Base-by-base conservation (phyloP, 2,113 vertebrate genomes). In the Machaerirhynchus nigripectus region DNA sequence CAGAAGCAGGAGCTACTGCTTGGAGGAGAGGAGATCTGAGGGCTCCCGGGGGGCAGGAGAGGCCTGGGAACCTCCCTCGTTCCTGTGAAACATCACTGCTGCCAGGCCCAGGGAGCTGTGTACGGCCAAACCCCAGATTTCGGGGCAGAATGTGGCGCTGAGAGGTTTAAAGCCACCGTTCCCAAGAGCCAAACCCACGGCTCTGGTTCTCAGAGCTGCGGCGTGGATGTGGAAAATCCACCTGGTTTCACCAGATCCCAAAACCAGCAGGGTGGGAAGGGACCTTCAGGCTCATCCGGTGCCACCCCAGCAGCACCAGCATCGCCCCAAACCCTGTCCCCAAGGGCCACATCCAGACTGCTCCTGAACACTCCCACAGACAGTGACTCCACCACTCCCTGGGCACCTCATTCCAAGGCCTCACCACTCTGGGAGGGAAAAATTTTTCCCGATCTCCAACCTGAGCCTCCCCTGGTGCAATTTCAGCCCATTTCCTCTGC, bases 111-210 rank as follows among this genome's bases (percentile, higher is more conserved):
- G 2, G 7, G 59, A 55, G 33, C n/a, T 78, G 28, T 13, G 83
- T 5, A 2, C 33, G 37, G n/a, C 73, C 46, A 22, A 70, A 37
- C 4, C 23, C 42, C 42, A 24, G 19, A 37, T 77, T 37, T 40
- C 0, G 4, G 55, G 74, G 31, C 4, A n/a, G 59, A 84, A 78
- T 0, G 0, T 8, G 22, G 6, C 11, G 35, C 21, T 44, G 50
- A 24, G 59, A 15, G 35, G 22, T 70, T 27, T 47, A 46, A 88
- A 89, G 44, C 2, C 63, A 33, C 8, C 39, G 2, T 28, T 60
- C 7, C 17, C 3, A 11, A 37, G 35, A 50, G 42, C 24, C 33
- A 84, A 31, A 46, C 3, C 6, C 68, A 63, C 13, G 11, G 81
- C 39, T 37, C 21, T 17, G 39, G 4, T 31, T 33, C 39, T 73